Evolutionary conservation across 1,140 invertebrate species (phyloP), one percentile per base, ranked within the genome.

Genomic region (Trissolcus basalis): DNA sequence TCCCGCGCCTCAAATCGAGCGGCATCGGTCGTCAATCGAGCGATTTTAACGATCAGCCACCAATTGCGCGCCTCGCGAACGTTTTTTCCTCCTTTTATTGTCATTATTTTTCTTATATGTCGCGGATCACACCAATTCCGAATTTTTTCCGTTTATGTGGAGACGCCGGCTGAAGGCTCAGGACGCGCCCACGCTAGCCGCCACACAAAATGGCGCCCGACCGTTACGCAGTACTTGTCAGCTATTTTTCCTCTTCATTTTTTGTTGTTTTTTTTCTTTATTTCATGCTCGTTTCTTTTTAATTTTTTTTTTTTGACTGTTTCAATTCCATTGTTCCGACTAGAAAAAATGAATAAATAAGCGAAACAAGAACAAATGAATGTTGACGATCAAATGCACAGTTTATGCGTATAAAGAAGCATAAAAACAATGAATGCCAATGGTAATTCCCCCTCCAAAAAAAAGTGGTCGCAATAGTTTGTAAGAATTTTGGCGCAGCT

Each of bases 401-500:
- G 19, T 27, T 27, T 27, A 27, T 27, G 19, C 1, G 2, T 27
- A 27, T 3, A 6, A 27, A 27, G 19, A 27, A 27, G 19, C 19
- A 27, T 27, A 3, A 27, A 27, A 27, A 27, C 2, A 3, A 1
- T 27, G 19, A 27, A 27, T 27, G 19, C 19, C 19, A 3, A 27
- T 27, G 19, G 19, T 27, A 27, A 6, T n/a, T n/a, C n/a, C n/a
- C 19, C 19, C 19, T 27, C 19, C 2, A 27, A 27, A 27, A 27
- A 73, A 44, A 44, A 73, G 35, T 69, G 14, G 56, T 43, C 49
- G 6, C 0, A 71, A 78, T 83, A 83, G 81, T 79, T 74, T 78
- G 27, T 83, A 82, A 82, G 82, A 47, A 67, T 67, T 73, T 80
- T 73, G 77, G 59, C 41, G 45, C 60, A 77, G 61, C n/a, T 47